These are phyloP conservation scores for Leontopithecus rosalia DNA, from an alignment of 2,797 vertebrate species.

Conservation along the genomic window DNA sequence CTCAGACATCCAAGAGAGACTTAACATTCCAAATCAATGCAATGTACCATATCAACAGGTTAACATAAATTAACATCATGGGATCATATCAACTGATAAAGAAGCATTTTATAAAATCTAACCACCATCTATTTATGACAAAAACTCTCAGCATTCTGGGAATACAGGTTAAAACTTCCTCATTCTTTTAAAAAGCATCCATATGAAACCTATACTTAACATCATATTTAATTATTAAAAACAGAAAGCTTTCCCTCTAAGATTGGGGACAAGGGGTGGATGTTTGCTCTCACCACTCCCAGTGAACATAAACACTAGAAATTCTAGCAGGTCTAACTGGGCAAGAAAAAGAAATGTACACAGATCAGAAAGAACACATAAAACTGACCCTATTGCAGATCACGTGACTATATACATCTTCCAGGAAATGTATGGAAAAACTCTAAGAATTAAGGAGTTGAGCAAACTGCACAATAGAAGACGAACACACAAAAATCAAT, in stretches of 20 bases:
- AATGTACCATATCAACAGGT: neutral
- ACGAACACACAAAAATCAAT: neutral
- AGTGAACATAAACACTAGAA: neutral
- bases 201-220: neutral
- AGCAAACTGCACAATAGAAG: neutral
- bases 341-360: neutral
- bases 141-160: neutral
- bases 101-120: neutral
- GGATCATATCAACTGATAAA: neutral
- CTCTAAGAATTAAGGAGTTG: neutral
- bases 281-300: neutral
- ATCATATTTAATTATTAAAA: neutral
- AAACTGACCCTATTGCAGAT: neutral
- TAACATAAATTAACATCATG: neutral
- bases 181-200: neutral
- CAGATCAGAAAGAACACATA: neutral
- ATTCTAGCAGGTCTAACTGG: neutral
- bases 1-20: neutral
- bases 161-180: neutral
- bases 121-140: neutral
- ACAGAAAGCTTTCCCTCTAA: neutral
- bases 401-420: neutral
- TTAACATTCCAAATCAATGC: neutral
- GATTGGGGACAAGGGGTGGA: neutral
- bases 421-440: neutral